Evolutionary conservation across 2,113 vertebrate genomes (phyloP).

Genomic region (Elachura formosa): DNA sequence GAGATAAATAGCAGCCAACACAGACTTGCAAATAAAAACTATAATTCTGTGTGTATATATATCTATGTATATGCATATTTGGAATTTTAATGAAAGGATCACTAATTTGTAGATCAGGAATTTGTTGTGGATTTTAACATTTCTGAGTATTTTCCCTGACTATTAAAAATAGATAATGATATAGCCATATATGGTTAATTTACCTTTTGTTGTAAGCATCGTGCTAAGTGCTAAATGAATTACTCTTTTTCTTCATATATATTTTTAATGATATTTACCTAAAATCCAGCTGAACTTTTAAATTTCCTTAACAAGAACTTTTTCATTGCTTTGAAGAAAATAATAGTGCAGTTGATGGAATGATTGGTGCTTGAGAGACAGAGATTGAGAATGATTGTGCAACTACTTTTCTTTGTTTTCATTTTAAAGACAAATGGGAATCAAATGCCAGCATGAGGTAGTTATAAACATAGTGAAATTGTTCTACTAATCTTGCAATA

Average conservation of each 20-base stretch:
- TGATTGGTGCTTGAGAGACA: not conserved
- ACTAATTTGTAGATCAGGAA: not conserved
- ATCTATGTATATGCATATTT: fast-evolving
- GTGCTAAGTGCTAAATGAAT: not conserved
- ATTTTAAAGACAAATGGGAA: constrained; percentile 44
- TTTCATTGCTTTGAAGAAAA: not conserved
- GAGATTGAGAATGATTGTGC: not conserved
- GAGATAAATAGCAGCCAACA: not conserved
- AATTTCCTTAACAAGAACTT: not conserved
- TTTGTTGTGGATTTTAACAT: not conserved
- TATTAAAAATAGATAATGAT: not conserved
- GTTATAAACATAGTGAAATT: constrained; percentile 18
- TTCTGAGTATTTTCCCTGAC: not conserved
- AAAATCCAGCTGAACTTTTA: not conserved
- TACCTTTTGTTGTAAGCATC: not conserved
- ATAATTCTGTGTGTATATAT: not conserved
- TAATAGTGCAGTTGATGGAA: not conserved
- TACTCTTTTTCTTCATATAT: not conserved
- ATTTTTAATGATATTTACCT: not conserved
- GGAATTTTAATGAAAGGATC: not conserved
- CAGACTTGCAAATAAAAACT: not conserved
- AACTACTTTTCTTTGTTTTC: constrained; percentile 27
- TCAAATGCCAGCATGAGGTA: constrained; percentile 13
- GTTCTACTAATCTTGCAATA: constrained; percentile 31
- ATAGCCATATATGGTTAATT: not conserved